Evolutionary conservation across 2,888 invertebrate species (phyloP).

Genomic region (Cetonia aurata): DNA sequence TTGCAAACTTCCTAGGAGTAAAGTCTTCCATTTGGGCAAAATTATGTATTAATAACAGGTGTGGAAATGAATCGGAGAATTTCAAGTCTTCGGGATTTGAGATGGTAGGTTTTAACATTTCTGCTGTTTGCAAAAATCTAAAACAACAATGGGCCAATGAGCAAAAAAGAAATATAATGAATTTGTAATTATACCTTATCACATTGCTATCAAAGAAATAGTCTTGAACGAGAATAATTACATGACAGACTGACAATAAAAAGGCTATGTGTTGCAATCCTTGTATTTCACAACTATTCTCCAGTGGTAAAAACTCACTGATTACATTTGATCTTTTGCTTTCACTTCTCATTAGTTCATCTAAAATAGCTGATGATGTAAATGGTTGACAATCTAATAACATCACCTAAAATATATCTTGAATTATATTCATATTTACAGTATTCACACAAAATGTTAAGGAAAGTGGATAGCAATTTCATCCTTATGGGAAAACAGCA

Average conservation of each 20-base stretch:
- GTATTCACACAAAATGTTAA: neutral
- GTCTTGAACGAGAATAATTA: slow-evolving; percentile 89
- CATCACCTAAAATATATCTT: slow-evolving; percentile 77
- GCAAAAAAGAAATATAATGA: neutral
- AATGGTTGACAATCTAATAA: slow-evolving; percentile 90
- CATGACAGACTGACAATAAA: slow-evolving; percentile 90
- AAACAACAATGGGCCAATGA: slow-evolving; percentile 50
- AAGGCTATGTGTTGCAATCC: slow-evolving; percentile 86
- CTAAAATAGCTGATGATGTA: slow-evolving; percentile 75
- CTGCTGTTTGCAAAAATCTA: slow-evolving; percentile 85
- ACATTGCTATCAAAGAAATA: slow-evolving; percentile 89
- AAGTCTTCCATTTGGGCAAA: slow-evolving; percentile 82
- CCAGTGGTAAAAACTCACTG: slow-evolving; percentile 74
- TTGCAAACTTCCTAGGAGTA: slow-evolving; percentile 71
- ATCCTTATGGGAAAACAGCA: neutral
- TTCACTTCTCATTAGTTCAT: slow-evolving; percentile 73
- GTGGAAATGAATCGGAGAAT: slow-evolving; percentile 84
- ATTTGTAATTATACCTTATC: slow-evolving; percentile 70
- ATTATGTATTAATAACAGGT: slow-evolving; percentile 86
- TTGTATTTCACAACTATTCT: slow-evolving; percentile 75
- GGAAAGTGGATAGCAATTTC: slow-evolving; percentile 2
- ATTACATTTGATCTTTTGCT: slow-evolving; percentile 66
- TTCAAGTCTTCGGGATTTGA: slow-evolving; percentile 74
- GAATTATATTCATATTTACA: slow-evolving; percentile 49
- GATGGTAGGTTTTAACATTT: slow-evolving; percentile 87